Base-by-base conservation (phyloP, 2,888 invertebrate species). In the Perdita meconis region DNA sequence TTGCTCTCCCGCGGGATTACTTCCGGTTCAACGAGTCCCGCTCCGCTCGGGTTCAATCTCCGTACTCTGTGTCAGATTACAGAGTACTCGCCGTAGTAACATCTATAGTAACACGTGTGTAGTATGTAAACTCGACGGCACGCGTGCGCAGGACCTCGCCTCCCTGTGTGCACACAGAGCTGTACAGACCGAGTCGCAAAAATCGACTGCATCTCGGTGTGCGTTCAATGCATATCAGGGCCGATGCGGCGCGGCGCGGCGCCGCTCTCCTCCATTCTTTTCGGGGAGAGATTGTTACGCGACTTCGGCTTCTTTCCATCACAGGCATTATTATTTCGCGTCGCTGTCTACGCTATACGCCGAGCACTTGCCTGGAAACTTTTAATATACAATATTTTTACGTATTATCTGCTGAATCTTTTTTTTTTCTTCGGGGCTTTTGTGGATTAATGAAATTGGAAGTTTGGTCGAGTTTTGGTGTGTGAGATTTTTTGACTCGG, bases 11-110 rank as follows among this genome's bases (percentile, higher is more conserved):
- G 74, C 56, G 82, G 72, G 83, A 84, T 84, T 84, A 72, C 70
- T 80, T 78, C 66, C 78, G 80, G 60, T 82, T 74, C 69, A 74
- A 78, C 69, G 74, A 72, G 69, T 78, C 69, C 59, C 71, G 79
- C 71, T 73, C n/a, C 77, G 44, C 60, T 40, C 56, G 65, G 65
- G 81, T 76, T 79, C 79, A 81, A 81, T 70, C 79, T 74, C 78
- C 73, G 61, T 69, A 59, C 73, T 68, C 82, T 81, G 77, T 78
- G 75, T 77, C 68, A 69, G 80, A 80, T 80, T 80, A 80, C 80
- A 70, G 72, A 84, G 72, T 83, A 85, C 76, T 85, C 85, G 59
- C 76, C 71, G 74, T 85, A 81, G 76, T 85, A 85, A 70, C 76
- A 65, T 72, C 75, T 80, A 82, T 85, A 84, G 84, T 81, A 84